Evolutionary conservation across 2,113 vertebrate genomes (phyloP), one percentile per base, ranked within the genome.

Genomic region (Cisticola juncidis): DNA sequence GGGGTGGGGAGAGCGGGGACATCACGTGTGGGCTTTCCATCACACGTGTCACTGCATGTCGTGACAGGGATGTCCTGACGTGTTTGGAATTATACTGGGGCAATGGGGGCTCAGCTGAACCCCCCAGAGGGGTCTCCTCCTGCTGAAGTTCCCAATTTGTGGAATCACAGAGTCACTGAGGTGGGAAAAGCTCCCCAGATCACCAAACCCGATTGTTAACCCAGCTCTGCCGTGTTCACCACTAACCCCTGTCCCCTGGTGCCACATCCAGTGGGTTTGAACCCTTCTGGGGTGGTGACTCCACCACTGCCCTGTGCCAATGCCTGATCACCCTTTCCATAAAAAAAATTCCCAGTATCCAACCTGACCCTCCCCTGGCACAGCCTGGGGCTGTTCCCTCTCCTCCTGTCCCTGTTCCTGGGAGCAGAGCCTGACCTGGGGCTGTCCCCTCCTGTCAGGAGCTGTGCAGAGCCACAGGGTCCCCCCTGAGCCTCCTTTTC

Each of bases 401-500:
- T 53, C 8, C 0, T 53, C 61, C 53, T 66, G 28, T 68, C 53
- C n/a, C 61, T n/a, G 11, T 53, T 66, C 16, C n/a, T 45, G n/a
- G 2, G 20, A 45, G 58, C 78, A 74, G 11, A 74, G 45, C 53
- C 19, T 0, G 0, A 28, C 4, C 11, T 18, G 0, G 9, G 23
- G 28, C 36, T 73, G 51, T 6, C 25, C n/a, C 35, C 19, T 51
- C n/a, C 24, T 60, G 53, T 29, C 53, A 66, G 86, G 44, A 42
- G 5, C 3, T 73, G 36, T 50, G 54, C 33, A 51, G 60, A 74
- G 53, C 51, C 33, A 66, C 0, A 36, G 14, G 26, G 14, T 4
- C 5, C 22, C 9, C 4, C 26, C 51, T 28, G 68, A 73, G 33
- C 68, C 77, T 45, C 24, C 33, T 81, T 17, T 81, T 9, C 33